Percentiles rank a stretch among this genome's conserved stretches.
Conservation (phyloP, 2,888 invertebrate genomes). For the Keiferia lycopersicella region DNA sequence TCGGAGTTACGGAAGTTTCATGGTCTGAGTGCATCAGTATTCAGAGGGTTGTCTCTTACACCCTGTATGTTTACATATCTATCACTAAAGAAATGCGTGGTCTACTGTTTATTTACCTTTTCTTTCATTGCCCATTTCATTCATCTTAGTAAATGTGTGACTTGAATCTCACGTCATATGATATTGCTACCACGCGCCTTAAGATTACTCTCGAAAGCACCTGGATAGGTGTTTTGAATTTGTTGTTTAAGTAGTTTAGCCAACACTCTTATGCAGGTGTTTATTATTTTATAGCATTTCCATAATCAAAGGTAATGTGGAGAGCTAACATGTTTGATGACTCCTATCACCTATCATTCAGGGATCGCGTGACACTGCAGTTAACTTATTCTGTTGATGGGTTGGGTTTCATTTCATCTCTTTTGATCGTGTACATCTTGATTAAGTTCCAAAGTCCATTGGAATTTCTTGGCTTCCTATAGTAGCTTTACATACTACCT, state of each 20-base stretch:
- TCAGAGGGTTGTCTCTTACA: too few relatives aligned
- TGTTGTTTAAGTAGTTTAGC: neutral
- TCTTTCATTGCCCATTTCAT: too few relatives aligned
- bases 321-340: slow-evolving; percentile 45
- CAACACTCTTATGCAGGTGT: neutral
- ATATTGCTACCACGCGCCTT: neutral
- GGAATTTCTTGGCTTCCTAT: neutral
- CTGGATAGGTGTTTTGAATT: neutral
- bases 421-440: neutral
- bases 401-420: neutral
- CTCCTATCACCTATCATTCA: slow-evolving; percentile 56
- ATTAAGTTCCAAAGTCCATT: neutral
- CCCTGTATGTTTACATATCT: too few relatives aligned
- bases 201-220: neutral
- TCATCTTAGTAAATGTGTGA: too few relatives aligned
- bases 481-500: too few relatives aligned
- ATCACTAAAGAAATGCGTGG: too few relatives aligned
- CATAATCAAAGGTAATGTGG: neutral
- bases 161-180: neutral
- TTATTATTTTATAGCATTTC: neutral
- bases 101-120: too few relatives aligned
- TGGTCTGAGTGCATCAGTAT: too few relatives aligned
- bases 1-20: too few relatives aligned
- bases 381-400: neutral
- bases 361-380: slow-evolving; percentile 22